Evolutionary conservation across 2,797 vertebrate genomes (phyloP), one percentile per base, ranked within the genome.

Genomic region (Mormyrops attenuatus): DNA sequence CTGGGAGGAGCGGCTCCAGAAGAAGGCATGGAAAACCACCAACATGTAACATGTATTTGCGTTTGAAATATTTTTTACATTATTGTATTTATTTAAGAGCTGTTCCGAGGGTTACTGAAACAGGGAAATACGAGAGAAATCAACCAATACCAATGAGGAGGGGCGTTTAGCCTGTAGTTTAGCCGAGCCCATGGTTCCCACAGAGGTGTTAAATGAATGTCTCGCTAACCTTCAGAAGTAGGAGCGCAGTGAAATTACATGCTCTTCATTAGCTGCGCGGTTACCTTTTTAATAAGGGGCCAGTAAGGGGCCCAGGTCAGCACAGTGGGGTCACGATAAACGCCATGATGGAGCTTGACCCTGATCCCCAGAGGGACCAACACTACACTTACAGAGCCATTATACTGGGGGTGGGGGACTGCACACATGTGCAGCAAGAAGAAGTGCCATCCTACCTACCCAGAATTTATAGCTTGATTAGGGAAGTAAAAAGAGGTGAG

Each of bases 211-310:
- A 86, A 66, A 85, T 87, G 63, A 90, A 86, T 57, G 85, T 85
- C 47, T 63, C 7, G 5, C 77, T 41, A 34, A 41, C 80, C 55
- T 47, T 88, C 13, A 30, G 20, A 84, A 85, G 55, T 20, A 85
- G 82, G 38, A 34, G 53, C 5, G 22, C 52, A 5, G 90, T 90
- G 90, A 91, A 90, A 92, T 90, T 87, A 89, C 91, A 90, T 89
- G 91, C 91, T 90, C 90, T 88, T 93, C 90, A 92, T 93, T 91
- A 93, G 91, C 82, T 88, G 85, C 87, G 88, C 90, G 92, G 91
- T 92, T 91, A 93, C 87, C 30, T 77, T 38, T 77, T 77, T 77
- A 77, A 92, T 91, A 84, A 22, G 50, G 50, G 9, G 89, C 90
- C 91, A 88, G 66, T 50, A 15, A 55, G 85, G 34, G 26, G 13